phyloP scores from a whole-genome alignment of 2,113 vertebrate species.

The Nycticorax nycticorax region DNA sequence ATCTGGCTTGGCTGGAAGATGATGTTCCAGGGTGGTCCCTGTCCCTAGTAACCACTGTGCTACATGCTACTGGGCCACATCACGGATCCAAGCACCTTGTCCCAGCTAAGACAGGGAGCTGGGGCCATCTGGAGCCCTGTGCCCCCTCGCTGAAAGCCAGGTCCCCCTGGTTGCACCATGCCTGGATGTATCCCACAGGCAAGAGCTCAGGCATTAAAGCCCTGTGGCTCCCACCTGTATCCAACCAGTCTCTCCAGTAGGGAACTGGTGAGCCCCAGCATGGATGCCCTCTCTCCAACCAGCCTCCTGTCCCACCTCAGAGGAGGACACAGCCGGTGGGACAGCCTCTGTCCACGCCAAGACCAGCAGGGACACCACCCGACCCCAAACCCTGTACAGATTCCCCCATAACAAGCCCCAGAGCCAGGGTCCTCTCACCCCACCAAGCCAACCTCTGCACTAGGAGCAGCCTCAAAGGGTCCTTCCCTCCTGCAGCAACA shows the following conservation, averaged over 20 bases:
- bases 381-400: fast-evolving
- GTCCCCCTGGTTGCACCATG: fast-evolving
- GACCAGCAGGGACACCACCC: neutral
- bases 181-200: fast-evolving
- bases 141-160: neutral
- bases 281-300: neutral
- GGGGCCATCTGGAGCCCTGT: neutral
- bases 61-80: fast-evolving
- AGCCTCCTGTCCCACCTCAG: neutral
- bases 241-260: neutral
- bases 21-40: neutral
- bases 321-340: neutral
- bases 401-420: neutral
- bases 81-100: neutral
- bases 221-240: fast-evolving
- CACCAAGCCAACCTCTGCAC: neutral
- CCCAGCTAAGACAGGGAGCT: neutral
- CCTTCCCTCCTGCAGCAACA: neutral
- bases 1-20: neutral
- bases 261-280: neutral
- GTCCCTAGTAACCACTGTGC: neutral
- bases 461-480: neutral
- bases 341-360: neutral
- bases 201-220: neutral
- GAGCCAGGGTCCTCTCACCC: neutral